Percentiles rank a stretch among this genome's conserved stretches.
Evolutionary conservation across 2,888 invertebrate genomes (phyloP).

Genomic region (Rugalucina vietnamica): DNA sequence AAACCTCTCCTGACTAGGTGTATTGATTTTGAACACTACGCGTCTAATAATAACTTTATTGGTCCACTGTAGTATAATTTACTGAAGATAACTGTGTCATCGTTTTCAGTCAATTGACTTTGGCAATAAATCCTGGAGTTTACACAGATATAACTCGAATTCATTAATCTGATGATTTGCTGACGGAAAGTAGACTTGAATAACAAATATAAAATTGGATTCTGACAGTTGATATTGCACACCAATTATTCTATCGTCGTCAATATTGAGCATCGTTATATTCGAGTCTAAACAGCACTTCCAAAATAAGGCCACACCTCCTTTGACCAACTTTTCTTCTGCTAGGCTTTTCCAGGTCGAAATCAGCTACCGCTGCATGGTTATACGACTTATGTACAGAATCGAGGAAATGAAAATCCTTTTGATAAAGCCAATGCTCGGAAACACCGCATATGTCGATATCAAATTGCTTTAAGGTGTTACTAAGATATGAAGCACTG

Average conservation of each 20-base stretch:
- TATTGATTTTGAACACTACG: no score
- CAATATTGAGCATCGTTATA: neutral
- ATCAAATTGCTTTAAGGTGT: neutral
- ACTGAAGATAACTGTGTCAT: no score
- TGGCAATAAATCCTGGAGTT: no score
- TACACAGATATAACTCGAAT: neutral
- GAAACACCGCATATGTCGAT: neutral
- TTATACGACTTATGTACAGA: neutral
- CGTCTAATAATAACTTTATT: no score
- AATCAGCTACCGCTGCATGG: neutral
- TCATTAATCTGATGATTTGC: neutral
- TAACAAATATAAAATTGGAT: neutral
- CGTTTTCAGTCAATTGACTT: no score
- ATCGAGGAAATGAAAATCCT: no score
- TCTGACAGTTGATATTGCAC: neutral
- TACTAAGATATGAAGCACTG: neutral
- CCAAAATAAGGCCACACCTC: neutral
- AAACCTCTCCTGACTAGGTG: no score
- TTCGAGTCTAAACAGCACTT: neutral
- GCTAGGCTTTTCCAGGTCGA: neutral
- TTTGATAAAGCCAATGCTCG: no score
- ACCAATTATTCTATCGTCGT: neutral
- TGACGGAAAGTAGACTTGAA: neutral
- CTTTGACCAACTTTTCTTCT: no score
- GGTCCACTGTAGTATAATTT: no score